Evolutionary conservation across 2,797 vertebrate genomes (phyloP).

Genomic region (Synanceia verrucosa): DNA sequence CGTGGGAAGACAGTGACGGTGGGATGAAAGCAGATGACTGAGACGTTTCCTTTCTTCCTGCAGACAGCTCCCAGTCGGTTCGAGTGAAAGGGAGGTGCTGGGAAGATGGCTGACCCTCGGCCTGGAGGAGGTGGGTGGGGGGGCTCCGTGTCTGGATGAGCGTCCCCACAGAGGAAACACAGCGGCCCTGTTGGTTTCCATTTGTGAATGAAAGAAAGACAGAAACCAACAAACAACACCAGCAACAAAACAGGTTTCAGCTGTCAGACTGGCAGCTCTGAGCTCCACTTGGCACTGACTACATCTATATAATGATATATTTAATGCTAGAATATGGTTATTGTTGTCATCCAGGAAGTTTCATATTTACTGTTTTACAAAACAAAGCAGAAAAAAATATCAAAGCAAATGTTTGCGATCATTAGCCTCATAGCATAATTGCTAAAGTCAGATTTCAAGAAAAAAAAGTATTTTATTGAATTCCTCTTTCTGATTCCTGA

Average conservation of each 20-base stretch:
- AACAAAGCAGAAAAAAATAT: too few species aligned
- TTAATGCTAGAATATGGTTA: too few species aligned
- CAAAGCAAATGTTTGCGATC: too few species aligned
- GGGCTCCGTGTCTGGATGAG: neutral
- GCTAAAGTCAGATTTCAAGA: too few species aligned
- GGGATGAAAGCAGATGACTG: slow-evolving; percentile 23
- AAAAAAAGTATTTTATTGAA: too few species aligned
- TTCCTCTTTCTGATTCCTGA: too few species aligned
- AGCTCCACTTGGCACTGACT: slow-evolving; percentile 31
- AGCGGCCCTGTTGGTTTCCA: slow-evolving; percentile 11
- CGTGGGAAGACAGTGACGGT: neutral
- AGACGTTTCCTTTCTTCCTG: slow-evolving; percentile 27
- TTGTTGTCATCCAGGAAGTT: too few species aligned
- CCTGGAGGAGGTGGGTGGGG: neutral
- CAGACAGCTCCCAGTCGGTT: slow-evolving; percentile 27
- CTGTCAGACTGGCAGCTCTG: slow-evolving; percentile 58
- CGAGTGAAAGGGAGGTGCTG: slow-evolving; percentile 40
- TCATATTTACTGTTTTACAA: too few species aligned
- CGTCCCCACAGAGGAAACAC: neutral
- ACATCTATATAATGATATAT: neutral
- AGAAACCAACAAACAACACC: too few species aligned
- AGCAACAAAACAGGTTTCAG: slow-evolving; percentile 60
- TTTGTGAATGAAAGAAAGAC: slow-evolving; percentile 46
- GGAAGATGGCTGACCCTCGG: slow-evolving; percentile 53
- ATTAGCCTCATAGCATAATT: too few species aligned